Evolutionary conservation across 2,888 invertebrate genomes (phyloP), one percentile per base, ranked within the genome.

Genomic region (Drosophila anomelani): DNA sequence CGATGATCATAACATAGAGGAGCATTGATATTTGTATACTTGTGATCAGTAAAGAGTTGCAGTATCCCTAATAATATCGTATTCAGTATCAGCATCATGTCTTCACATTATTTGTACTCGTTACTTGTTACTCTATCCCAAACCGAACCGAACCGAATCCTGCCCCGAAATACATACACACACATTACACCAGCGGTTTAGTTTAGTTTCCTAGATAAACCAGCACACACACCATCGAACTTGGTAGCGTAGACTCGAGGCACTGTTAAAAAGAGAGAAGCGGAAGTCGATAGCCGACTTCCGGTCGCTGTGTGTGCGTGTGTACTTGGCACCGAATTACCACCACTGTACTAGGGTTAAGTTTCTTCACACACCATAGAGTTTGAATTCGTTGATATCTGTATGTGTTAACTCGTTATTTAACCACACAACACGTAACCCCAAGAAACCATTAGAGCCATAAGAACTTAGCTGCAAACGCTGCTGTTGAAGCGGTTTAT

Each of bases 391-490:
- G 44, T 67, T 49, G 39, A 51, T 70, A 54, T 43, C 54, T 74
- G 43, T 66, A 60, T 46, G 47, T 29, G 51, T 36, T 53, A 53
- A 53, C 20, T 43, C 17, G 57, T 55, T 54, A 34, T n/a, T 29
- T 49, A 56, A 66, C 41, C 68, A 68, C 55, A 68, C 58, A 77
- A 84, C 87, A 90, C 85, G 75, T 88, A 76, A 51, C 89, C 91
- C 92, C 93, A 93, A 93, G 93, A 93, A 93, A 93, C 93, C 93
- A 74, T 66, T 74, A 74, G 74, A 58, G 57, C 73, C 66, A 58
- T 56, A 67, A 75, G 62, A 75, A 63, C 63, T 71, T 80, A 81
- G 79, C 61, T 80, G 61, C 72, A 82, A 77, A 67, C 12, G 34
- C 34, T 34, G 34, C 66, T 73, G 71, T 75, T 51, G 13, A 76